Evolutionary conservation across 2,113 vertebrate genomes (phyloP).

Genomic region (Neolamprologus brichardi): DNA sequence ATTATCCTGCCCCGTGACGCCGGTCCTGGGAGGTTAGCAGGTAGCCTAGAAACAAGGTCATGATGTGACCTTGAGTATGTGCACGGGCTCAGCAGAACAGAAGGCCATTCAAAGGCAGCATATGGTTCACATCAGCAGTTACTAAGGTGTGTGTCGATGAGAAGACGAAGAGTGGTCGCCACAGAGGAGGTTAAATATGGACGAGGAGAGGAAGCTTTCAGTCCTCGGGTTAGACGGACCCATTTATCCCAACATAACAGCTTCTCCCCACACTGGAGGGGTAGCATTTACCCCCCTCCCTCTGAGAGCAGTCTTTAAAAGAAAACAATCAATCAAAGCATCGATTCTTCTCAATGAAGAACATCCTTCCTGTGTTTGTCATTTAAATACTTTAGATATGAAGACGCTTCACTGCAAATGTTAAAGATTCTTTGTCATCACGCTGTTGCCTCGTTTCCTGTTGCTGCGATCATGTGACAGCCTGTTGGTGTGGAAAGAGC

Average conservation of each 20-base stretch:
- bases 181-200: conserved; percentile 13
- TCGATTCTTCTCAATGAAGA: neutral
- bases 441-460: neutral
- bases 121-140: conserved; percentile 61
- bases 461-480: neutral
- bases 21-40: neutral
- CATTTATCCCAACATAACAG: neutral
- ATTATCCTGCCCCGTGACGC: neutral
- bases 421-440: neutral
- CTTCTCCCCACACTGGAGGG: neutral
- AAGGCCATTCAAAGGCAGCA: conserved; percentile 46
- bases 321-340: neutral
- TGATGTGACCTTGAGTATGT: conserved; percentile 5
- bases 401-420: neutral
- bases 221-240: conserved; percentile 14
- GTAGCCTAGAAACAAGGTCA: conserved; percentile 10
- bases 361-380: neutral
- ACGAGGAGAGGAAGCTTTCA: conserved; percentile 7
- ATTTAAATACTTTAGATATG: neutral
- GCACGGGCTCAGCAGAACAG: conserved; percentile 19
- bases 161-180: conserved; percentile 25
- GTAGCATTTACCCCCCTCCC: neutral
- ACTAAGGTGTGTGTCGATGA: conserved; percentile 43
- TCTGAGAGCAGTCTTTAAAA: neutral
- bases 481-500: neutral